Conservation (phyloP, 2,797 vertebrate genomes). For the Cichlasoma orientale region DNA sequence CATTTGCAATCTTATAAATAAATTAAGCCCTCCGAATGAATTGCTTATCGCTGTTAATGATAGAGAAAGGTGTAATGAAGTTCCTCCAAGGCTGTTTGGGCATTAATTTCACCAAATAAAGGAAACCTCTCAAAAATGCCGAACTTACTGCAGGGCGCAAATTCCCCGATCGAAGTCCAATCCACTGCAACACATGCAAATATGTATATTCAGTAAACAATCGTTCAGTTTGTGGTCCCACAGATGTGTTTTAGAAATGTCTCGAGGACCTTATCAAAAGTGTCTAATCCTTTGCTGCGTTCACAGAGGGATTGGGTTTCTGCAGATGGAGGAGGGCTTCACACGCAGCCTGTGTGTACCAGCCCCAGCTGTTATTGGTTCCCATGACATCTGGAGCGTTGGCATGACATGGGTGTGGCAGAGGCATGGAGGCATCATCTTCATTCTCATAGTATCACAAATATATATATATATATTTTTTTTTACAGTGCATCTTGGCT, state of each 20-base stretch:
- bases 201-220: conserved; percentile 28
- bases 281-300: conserved; percentile 79
- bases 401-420: conserved; percentile 78
- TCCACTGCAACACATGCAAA: conserved; percentile 1
- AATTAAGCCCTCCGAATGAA: conserved; percentile 11
- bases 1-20: conserved; percentile 38
- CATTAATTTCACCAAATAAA: neutral
- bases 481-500: neutral
- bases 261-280: conserved; percentile 83
- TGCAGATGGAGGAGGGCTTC: conserved; percentile 76
- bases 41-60: conserved; percentile 2
- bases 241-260: conserved; percentile 79
- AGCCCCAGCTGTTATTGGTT: conserved; percentile 83
- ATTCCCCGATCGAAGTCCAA: neutral
- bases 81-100: neutral
- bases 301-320: conserved; percentile 86
- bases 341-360: conserved; percentile 74
- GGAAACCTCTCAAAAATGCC: neutral
- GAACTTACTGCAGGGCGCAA: neutral
- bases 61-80: neutral
- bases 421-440: conserved; percentile 47
- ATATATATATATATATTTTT: too few relatives aligned
- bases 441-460: conserved; percentile 45
- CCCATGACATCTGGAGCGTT: conserved; percentile 82
- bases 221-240: conserved; percentile 15